Base-by-base conservation (phyloP, 2,888 invertebrate genomes). In the Drosophila meridionalis region DNA sequence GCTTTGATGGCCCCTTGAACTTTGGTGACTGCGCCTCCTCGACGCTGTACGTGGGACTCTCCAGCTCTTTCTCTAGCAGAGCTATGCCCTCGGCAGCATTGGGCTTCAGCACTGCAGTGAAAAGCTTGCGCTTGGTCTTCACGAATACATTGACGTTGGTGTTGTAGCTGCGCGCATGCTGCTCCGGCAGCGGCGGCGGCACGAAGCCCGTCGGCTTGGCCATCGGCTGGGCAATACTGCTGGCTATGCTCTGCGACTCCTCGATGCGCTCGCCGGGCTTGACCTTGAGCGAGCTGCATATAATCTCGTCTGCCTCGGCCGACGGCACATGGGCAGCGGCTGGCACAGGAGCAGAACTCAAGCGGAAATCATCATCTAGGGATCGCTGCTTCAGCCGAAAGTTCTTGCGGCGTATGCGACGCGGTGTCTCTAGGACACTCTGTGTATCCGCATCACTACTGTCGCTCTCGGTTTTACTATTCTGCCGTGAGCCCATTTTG, bases 71-170 rank as follows among this genome's bases (percentile, higher is more conserved):
- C 47, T 88, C 92, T 32, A 92, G 82, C 4, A 92, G 80, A 4
- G 90, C 86, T 38, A 92, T 70, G 32, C 92, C 91, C 40, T 90
- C 91, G 38, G 75, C 63, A 0, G 90, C 89, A 55, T 61, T 87
- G 1, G 92, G 89, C 30, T 92, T 89, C 2, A 95, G 94, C 5
- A 96, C 95, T 0, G 97, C 96, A 0, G 96, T 96, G 76, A 97
- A 97, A 80, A 97, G 95, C 93, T 96, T 97, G 63, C 96, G 94
- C 48, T 96, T 97, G 0, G 97, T 97, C 92, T 96, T 97, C 0
- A 97, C 96, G 77, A 97, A 96, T 0, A 97, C 95, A 90, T 96
- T 96, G 52, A 94, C 86, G n/a, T 91, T 90, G 32, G 78, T 80
- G 59, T 89, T 90, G 68, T 77, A 78, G 60, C 47, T 69, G 52